Evolutionary conservation across 2,113 vertebrate genomes (phyloP), one percentile per base, ranked within the genome.

Genomic region (Spermophilus dauricus): DNA sequence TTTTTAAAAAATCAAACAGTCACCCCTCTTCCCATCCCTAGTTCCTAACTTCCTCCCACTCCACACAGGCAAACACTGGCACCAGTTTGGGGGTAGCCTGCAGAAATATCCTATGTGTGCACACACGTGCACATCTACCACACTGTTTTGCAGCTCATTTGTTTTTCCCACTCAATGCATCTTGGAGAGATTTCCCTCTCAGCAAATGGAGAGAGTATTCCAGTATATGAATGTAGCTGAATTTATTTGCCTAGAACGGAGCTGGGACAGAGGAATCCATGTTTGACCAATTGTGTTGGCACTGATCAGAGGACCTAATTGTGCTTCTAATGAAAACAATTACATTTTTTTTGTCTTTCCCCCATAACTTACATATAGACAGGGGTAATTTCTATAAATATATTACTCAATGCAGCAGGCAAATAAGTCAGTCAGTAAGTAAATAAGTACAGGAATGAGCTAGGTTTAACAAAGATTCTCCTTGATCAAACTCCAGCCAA

Each of bases 81-180:
- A 14, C 18, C 34, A 45, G 51, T 67, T 76, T 86, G 8, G 51
- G 30, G 77, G 26, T 48, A n/a, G 22, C 8, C 63, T 72, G 20
- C 30, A 32, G 76, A 90, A 70, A 65, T 2, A 8, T 0, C 42
- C 28, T 32, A 22, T 30, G 30, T 1, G 30, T 1, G 16, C 24
- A 20, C 4, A 37, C 26, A 5, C 30, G 34, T 39, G 16, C 9
- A 12, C 45, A 12, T 11, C 11, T 18, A 22, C 2, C 22, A 37
- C n/a, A 2, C 65, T 13, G 2, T 7, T n/a, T 39, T 2, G 5
- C 22, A 32, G 8, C 51, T 28, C 18, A 2, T 22, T 3, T 34
- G 37, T 1, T 1, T 18, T 4, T 32, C 3, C n/a, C 7, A 5
- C 0, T 11, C 12, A 0, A 9, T 13, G 20, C 32, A 10, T 2